Base-by-base conservation (phyloP, 2,888 invertebrate genomes). In the Phragmatobia fuliginosa region DNA sequence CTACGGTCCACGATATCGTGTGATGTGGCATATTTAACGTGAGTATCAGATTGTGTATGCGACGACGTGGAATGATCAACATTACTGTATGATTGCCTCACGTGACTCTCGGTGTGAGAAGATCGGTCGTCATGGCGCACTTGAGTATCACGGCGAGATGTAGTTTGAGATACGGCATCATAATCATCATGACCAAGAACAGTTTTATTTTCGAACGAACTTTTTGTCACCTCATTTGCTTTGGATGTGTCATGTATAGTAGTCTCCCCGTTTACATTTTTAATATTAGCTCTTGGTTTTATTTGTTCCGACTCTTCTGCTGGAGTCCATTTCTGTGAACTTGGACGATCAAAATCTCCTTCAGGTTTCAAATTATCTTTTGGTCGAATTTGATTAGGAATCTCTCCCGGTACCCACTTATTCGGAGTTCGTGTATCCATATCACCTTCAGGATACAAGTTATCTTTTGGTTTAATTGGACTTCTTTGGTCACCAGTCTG, bases 351-450 rank as follows among this genome's bases (percentile, higher is more conserved):
- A 78, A 96, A 96, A 96, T 68, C 91, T 89, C 96, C 96, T 86
- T 96, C 96, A 0, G 96, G 75, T 59, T 73, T 69, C 38, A 96
- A 86, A 84, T 96, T 96, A 77, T 95, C 93, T 81, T 91, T 91
- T 10, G 94, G 95, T 56, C 94, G 87, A 63, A 94, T 90, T 87
- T 73, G 93, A 85, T 81, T 85, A 52, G 91, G 94, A 73, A 76
- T 91, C 73, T 95, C 93, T 28, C 87, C 78, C 71, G 88, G 90
- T 65, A 87, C 82, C 90, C 90, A 91, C 63, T 86, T 81, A 28
- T 80, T 87, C 0, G 95, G 94, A 2, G 93, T 94, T 73, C 92
- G 91, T 68, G 95, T 93, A 82, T 41, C 65, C 52, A 97, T 96
- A 41, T 96, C 94, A 6, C 96, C 96, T 87, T 97, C 96, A 0